These are phyloP conservation scores for Eidolon dupreanum DNA, from an alignment of 2,797 vertebrate genomes.

Conservation along the genomic window DNA sequence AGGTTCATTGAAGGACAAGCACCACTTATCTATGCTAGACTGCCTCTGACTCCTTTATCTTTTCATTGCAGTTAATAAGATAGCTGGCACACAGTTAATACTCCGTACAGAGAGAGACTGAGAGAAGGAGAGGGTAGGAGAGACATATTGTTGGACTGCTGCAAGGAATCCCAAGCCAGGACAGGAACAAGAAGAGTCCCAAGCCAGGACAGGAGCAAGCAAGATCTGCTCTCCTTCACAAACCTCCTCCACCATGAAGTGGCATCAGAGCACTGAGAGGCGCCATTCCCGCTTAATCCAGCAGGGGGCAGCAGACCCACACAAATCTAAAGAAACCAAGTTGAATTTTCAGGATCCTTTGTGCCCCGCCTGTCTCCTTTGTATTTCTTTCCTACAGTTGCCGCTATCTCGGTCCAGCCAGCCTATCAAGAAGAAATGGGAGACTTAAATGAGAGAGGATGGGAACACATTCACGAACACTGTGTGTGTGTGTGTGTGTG, in stretches of 20 bases:
- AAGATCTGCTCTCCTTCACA: not conserved
- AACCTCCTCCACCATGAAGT: conserved; percentile 19
- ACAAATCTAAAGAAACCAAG: not conserved
- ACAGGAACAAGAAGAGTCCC: not conserved
- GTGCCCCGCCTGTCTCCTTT: rapidly evolving
- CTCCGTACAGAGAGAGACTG: not conserved
- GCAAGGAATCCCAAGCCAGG: not conserved
- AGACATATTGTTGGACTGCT: rapidly evolving
- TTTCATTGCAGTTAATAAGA: not conserved
- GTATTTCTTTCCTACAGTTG: not conserved
- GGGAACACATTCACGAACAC: not conserved
- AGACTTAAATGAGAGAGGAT: not conserved
- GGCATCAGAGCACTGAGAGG: not conserved
- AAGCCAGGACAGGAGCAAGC: not conserved
- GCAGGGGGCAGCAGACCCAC: conserved; percentile 58
- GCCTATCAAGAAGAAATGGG: not conserved
- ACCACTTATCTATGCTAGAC: not conserved
- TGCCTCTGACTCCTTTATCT: not conserved
- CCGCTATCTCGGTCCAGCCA: not conserved
- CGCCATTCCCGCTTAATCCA: not conserved
- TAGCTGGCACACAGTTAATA: not conserved
- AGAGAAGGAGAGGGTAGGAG: not conserved
- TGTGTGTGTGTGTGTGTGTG: too few relatives aligned
- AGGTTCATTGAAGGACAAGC: not conserved
- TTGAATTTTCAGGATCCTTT: not conserved